These are phyloP conservation scores for Epizoanthus scotinus DNA, from an alignment of 92 coral and sea anemone genomes.

Conservation along the genomic window DNA sequence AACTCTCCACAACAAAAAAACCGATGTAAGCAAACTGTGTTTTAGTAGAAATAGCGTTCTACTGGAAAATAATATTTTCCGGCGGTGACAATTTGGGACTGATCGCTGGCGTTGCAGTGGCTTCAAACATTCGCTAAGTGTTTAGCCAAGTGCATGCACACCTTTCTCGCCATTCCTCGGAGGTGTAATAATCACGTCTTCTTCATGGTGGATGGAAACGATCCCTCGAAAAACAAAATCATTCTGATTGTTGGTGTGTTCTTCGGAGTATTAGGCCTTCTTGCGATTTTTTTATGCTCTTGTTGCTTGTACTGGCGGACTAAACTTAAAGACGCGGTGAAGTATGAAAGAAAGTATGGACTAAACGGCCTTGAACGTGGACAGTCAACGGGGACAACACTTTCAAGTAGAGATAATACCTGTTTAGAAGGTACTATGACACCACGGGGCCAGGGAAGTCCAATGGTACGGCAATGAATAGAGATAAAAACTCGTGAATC, in stretches of 20 bases:
- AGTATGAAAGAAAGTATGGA: constrained; percentile 52
- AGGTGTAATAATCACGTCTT: constrained; percentile 31
- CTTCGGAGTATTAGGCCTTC: constrained; percentile 70
- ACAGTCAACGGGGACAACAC: constrained; percentile 50
- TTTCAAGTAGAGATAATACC: constrained; percentile 16
- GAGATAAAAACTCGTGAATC: not conserved
- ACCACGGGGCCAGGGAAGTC: not conserved
- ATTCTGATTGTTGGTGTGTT: constrained; percentile 83
- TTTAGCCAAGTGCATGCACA: not conserved
- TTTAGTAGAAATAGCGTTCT: constrained; percentile 7
- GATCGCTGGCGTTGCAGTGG: not conserved
- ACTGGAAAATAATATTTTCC: constrained; percentile 10
- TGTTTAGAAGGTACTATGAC: not conserved
- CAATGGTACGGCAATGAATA: constrained; percentile 5
- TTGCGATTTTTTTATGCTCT: constrained; percentile 53
- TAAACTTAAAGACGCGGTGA: constrained; percentile 62
- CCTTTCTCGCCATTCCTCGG: constrained; percentile 10
- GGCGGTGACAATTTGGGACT: constrained; percentile 1
- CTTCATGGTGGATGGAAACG: constrained; percentile 34
- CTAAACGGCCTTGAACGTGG: constrained; percentile 53
- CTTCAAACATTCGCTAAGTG: constrained; percentile 1
- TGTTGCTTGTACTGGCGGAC: constrained; percentile 84
- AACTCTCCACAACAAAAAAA: not conserved
- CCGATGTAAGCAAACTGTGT: constrained; percentile 14
- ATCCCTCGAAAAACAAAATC: constrained; percentile 36